phyloP scores from a whole-genome alignment of 2,888 invertebrate species.

The Meteorus colon region DNA sequence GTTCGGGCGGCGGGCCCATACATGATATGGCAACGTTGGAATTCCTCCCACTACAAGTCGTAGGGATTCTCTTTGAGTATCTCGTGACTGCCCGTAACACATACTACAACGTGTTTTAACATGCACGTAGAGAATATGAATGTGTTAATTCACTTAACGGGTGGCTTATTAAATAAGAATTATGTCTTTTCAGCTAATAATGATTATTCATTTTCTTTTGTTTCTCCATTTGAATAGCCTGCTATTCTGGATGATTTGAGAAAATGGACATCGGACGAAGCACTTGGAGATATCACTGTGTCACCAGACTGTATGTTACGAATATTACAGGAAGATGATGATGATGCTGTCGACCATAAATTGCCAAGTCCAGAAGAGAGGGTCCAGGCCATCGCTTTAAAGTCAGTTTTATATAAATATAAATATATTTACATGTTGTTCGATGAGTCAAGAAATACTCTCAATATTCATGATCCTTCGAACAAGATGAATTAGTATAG shows the following conservation, averaged over 20 bases:
- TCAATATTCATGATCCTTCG: too few species aligned
- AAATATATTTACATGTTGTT: too few species aligned
- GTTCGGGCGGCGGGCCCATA: slow-evolving; percentile 31
- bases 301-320: slow-evolving; percentile 85
- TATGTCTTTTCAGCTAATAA: slow-evolving; percentile 4
- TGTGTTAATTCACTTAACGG: slow-evolving; percentile 34
- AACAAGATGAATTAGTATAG: too few species aligned
- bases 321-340: slow-evolving; percentile 77
- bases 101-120: slow-evolving; percentile 24
- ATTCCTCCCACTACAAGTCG: slow-evolving; percentile 60
- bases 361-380: slow-evolving; percentile 92
- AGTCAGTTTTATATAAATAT: slow-evolving; percentile 75
- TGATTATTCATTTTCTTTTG: not conserved
- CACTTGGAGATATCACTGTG: slow-evolving; percentile 87
- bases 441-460: too few species aligned
- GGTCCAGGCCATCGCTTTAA: slow-evolving; percentile 86
- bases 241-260: slow-evolving; percentile 86
- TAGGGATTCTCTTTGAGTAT: slow-evolving; percentile 52
- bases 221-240: slow-evolving; percentile 77
- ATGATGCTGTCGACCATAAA: slow-evolving; percentile 87
- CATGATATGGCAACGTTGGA: slow-evolving; percentile 62
- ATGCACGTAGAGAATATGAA: slow-evolving; percentile 41
- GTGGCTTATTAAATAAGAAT: slow-evolving; percentile 31
- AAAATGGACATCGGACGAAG: slow-evolving; percentile 89
- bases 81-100: slow-evolving; percentile 53